phyloP scores from a whole-genome alignment of 1,140 invertebrate genomes.

The Panagrolaimus sp. region DNA sequence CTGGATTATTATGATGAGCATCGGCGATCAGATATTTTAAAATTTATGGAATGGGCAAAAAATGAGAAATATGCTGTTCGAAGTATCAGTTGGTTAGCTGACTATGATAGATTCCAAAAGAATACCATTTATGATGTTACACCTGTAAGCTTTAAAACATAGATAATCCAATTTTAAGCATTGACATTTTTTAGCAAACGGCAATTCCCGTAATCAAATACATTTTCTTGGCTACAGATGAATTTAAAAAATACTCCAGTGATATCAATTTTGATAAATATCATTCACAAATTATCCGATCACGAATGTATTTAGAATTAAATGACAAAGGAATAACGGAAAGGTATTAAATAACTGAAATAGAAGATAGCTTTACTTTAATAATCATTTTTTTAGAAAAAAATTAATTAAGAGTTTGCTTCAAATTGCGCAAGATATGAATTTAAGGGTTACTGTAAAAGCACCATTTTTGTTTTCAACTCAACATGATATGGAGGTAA shows the following conservation, averaged over 20 bases:
- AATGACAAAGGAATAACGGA: constrained; percentile 29
- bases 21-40: constrained; percentile 30
- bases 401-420: constrained; percentile 21
- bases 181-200: constrained; percentile 24
- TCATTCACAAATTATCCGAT: constrained; percentile 38
- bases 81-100: constrained; percentile 38
- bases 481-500: constrained; percentile 38
- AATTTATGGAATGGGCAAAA: constrained; percentile 24
- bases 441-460: constrained; percentile 25
- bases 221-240: constrained; percentile 29
- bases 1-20: constrained; percentile 39
- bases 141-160: constrained; percentile 12
- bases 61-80: constrained; percentile 32
- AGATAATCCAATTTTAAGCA: no score
- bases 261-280: constrained; percentile 40
- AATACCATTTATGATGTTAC: constrained; percentile 33
- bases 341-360: constrained; percentile 21
- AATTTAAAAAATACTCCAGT: constrained; percentile 29
- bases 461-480: constrained; percentile 31
- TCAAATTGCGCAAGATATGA: constrained; percentile 18
- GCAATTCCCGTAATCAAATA: constrained; percentile 35
- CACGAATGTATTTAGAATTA: constrained; percentile 46
- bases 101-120: constrained; percentile 40
- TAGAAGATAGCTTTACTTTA: background rate
- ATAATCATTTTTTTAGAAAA: constrained; percentile 22